A percentile compares a stretch with the other conserved stretches of the same genome.
Conservation (phyloP, 2,888 invertebrate species). For the Drosophila leonis region DNA sequence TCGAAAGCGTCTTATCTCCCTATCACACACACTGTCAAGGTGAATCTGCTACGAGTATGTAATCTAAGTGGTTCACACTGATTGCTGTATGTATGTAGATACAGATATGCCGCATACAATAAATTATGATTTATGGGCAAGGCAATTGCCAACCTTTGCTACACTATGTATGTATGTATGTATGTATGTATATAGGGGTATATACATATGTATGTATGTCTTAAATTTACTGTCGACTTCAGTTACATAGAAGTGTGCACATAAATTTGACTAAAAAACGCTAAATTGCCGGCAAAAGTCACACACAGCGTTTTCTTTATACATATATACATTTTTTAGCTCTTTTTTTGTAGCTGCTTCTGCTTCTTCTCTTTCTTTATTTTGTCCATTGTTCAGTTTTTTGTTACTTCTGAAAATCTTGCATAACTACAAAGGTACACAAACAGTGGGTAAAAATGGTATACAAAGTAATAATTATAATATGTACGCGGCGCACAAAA, state of each 20-base stretch:
- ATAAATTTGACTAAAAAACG: conserved; percentile 50
- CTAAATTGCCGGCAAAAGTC: conserved; percentile 59
- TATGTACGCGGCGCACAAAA: conserved; percentile 9
- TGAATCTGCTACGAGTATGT: conserved; percentile 56
- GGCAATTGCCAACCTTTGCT: conserved; percentile 31
- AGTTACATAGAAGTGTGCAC: conserved; percentile 28
- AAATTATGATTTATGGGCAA: conserved; percentile 49
- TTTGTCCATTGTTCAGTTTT: conserved; percentile 47
- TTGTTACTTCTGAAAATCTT: conserved; percentile 56
- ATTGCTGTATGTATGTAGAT: not conserved
- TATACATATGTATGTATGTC: not conserved
- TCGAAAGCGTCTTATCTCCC: conserved; percentile 26
- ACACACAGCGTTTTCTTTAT: conserved; percentile 48
- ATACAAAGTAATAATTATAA: conserved; percentile 20
- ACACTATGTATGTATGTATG: not conserved
- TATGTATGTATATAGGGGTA: not conserved
- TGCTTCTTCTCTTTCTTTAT: conserved; percentile 10
- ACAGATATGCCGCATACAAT: conserved; percentile 20
- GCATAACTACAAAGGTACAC: conserved; percentile 44
- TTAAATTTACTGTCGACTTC: conserved; percentile 11
- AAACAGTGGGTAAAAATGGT: conserved; percentile 17
- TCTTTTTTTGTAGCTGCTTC: conserved; percentile 3
- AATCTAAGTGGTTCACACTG: conserved; percentile 34
- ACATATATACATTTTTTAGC: not conserved
- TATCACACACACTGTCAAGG: conserved; percentile 64